Base-by-base conservation (phyloP, 2,888 invertebrate genomes). In the Athripsodes cinereus region DNA sequence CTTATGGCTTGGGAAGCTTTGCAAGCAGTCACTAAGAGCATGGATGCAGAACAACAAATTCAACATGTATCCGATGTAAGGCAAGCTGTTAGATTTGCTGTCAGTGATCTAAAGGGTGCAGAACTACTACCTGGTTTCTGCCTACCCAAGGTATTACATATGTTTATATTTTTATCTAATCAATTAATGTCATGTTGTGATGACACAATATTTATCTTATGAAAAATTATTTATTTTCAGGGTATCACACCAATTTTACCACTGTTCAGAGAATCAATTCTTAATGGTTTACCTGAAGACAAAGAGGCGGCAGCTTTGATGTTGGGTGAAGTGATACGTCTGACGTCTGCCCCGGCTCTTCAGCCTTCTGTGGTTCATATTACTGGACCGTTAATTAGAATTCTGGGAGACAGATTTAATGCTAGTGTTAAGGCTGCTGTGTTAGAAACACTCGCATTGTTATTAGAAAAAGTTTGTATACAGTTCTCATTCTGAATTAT, bases 331-430 rank as follows among this genome's bases (percentile, higher is more conserved):
- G 83, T 93, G 16, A 93, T 96, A 69, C 82, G 81, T 68, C 76
- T 92, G 60, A 95, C 96, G 5, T 92, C 88, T 64, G 84, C 96
- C 0, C 81, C 86, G 54, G 93, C 96, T 3, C 76, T 98, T 57
- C 95, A 96, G 72, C 92, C 96, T 0, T 96, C 96, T 52, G 97
- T 98, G 2, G 92, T 98, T 61, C 92, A 95, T 71, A 94, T 99
- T 67, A 98, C 98, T 2, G 99, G 99, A 1, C 98, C 99, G 0
- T 81, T 99, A 62, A 99, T 99, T 75, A 85, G 99, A 68, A 96
- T 98, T 71, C 83, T 99, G 54, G 98, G 98, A 10, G 96, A 96
- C 74, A 82, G 97, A 61, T 98, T 96, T 74, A 91, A 90, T 68
- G 87, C 91, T 68, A 92, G 89, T 67, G 94, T 98, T 1, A 98